Evolutionary conservation across 2,888 invertebrate genomes (phyloP), one percentile per base, ranked within the genome.

Genomic region (Laothoe populi): DNA sequence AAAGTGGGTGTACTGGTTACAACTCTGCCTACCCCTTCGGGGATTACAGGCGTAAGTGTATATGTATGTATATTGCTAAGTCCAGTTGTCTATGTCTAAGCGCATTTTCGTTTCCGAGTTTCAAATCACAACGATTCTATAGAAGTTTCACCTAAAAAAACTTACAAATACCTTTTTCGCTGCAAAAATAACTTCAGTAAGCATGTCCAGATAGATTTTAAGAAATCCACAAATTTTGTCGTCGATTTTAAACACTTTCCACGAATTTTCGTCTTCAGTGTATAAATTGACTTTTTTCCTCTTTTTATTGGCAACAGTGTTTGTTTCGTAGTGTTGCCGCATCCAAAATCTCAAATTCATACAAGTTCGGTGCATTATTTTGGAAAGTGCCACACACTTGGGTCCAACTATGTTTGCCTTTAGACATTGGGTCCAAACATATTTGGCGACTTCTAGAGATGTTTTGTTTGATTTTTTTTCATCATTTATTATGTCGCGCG

Each of bases 91-190:
- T n/a, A n/a, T n/a, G n/a, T n/a, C n/a, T n/a, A n/a, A n/a, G n/a
- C n/a, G n/a, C n/a, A n/a, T n/a, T n/a, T n/a, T n/a, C n/a, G n/a
- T n/a, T n/a, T n/a, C n/a, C n/a, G n/a, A n/a, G n/a, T n/a, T n/a
- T n/a, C n/a, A n/a, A n/a, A n/a, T n/a, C n/a, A n/a, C n/a, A n/a
- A n/a, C n/a, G n/a, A n/a, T n/a, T n/a, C n/a, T n/a, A n/a, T n/a
- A n/a, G n/a, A n/a, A n/a, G n/a, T n/a, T n/a, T n/a, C n/a, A n/a
- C n/a, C n/a, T n/a, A n/a, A n/a, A n/a, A n/a, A n/a, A n/a, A n/a
- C n/a, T n/a, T n/a, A 35, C 57, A 57, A 31, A 45, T 72, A 92
- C 93, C 85, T 88, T 91, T 75, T 92, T 93, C 0, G 90, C 88
- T 0, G 88, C 82, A 66, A 91, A 81, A 69, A 90, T 80, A 40